Evolutionary conservation across 1,140 invertebrate species (phyloP), one percentile per base, ranked within the genome.

Genomic region (Bombus sibiricus): DNA sequence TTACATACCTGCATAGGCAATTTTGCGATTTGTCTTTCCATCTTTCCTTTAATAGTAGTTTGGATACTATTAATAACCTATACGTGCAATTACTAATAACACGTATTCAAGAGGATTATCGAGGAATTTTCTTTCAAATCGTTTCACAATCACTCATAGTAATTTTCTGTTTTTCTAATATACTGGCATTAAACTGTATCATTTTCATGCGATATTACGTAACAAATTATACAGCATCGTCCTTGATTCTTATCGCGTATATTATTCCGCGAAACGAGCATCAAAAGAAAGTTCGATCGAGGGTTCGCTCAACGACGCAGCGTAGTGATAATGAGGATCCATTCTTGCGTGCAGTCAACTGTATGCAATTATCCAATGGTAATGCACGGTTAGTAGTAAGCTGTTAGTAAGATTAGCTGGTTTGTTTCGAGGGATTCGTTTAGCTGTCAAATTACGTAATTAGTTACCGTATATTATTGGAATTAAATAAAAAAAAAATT

Each of bases 311-410:
- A 81, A 89, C 53, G 79, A 64, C 59, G 13, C 34, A 69, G 53
- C 73, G 72, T 73, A 82, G 84, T 84, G 87, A 92, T 93, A 91
- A 93, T 92, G 81, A 91, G 64, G 78, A 86, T 66, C 37, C 71
- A 75, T 78, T 90, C 86, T 87, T 47, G 82, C 88, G 88, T 87
- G 89, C 88, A 89, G 85, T 76, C 76, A 88, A 89, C 86, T 85
- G 59, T 90, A 86, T 68, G 76, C 75, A 92, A 92, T 92, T 92
- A 92, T 86, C 76, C 72, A 72, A 71, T 84, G 57, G 83, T 92
- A 92, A 93, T 93, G 53, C 72, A 73, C 74, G 88, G 89, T 92
- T 92, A 88, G 6, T 8, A 53, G 47, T 53, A 53, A 18, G 47
- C 47, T 53, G 18, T 22, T 53, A 53, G 47, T 53, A 22, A 22